Percentiles rank a stretch among this genome's conserved stretches.
These are phyloP conservation scores for Agrypnia vestita DNA, from an alignment of 1,140 invertebrate genomes.

Conservation along the genomic window DNA sequence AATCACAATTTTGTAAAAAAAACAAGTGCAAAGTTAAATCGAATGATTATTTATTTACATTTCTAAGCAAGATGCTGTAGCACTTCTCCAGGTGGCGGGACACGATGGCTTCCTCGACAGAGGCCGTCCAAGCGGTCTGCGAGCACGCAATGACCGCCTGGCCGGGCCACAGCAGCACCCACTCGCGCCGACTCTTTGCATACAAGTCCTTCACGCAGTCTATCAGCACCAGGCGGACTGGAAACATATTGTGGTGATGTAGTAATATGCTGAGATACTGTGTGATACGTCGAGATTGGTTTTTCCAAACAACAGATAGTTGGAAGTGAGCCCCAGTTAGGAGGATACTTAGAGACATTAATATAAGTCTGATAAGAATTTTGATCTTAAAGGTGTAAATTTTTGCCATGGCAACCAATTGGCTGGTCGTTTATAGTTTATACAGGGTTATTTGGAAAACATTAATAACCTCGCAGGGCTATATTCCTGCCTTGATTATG, in stretches of 20 bases:
- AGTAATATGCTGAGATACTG: no score
- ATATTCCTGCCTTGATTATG: no score
- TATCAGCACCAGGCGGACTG: conserved; percentile 73
- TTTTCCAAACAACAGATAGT: no score
- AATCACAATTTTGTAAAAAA: background rate
- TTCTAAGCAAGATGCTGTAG: conserved; percentile 70
- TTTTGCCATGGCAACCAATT: no score
- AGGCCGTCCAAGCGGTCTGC: conserved; percentile 78
- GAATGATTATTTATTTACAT: conserved; percentile 63
- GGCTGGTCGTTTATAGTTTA: no score
- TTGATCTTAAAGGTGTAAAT: no score
- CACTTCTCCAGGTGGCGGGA: conserved; percentile 69
- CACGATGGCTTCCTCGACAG: conserved; percentile 74
- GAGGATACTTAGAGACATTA: no score
- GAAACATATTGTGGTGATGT: conserved; percentile 66
- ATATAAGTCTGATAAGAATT: no score
- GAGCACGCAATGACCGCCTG: conserved; percentile 82
- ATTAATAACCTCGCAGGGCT: no score
- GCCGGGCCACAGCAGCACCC: conserved; percentile 85
- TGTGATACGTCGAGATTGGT: no score
- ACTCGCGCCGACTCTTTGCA: conserved; percentile 73
- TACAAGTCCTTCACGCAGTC: conserved; percentile 72
- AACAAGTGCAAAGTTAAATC: background rate
- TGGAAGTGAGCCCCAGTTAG: no score
- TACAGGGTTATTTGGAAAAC: no score